Base-by-base conservation (phyloP, 2,888 invertebrate species). In the Actias luna region DNA sequence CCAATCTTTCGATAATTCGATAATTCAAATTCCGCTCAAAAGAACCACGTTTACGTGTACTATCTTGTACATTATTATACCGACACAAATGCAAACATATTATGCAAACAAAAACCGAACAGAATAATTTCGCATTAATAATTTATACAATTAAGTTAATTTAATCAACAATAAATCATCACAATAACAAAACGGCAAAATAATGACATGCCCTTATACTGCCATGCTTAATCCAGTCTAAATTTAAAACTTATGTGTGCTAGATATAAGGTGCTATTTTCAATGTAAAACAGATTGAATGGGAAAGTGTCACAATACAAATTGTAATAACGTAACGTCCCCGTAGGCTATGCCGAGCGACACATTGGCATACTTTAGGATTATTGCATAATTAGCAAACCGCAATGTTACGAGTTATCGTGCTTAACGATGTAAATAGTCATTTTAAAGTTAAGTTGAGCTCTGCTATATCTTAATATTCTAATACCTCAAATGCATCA, bases 291-390 rank as follows among this genome's bases (percentile, higher is more conserved):
- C 1, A n/a, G 29, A 16, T 8, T 55, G 29, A 55, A 29, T 55
- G 29, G 29, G 27, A 42, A 33, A 58, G 71, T 87, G 80, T 83
- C 77, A 87, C 77, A 86, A 86, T 66, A 35, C 7, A 59, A 62
- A 58, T 58, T 64, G 50, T 64, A 71, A 62, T 85, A 83, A 84
- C 76, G 84, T 85, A 84, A 86, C 67, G 64, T 64, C 39, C 36
- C 55, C 63, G 72, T 77, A 78, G 79, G 79, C 72, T 69, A 76
- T 76, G 72, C 73, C 76, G 72, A 69, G 69, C 72, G 77, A 74
- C 79, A 77, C 70, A 77, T 71, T 85, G 84, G 73, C 86, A 80
- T 71, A 87, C 80, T 82, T 86, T 63, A 67, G 65, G 65, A 64
- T 55, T n/a, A 65, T 79, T 76, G 65, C 76, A 75, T 72, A 79